phyloP scores from a whole-genome alignment of 2,888 invertebrate species.

The Noctua janthe region DNA sequence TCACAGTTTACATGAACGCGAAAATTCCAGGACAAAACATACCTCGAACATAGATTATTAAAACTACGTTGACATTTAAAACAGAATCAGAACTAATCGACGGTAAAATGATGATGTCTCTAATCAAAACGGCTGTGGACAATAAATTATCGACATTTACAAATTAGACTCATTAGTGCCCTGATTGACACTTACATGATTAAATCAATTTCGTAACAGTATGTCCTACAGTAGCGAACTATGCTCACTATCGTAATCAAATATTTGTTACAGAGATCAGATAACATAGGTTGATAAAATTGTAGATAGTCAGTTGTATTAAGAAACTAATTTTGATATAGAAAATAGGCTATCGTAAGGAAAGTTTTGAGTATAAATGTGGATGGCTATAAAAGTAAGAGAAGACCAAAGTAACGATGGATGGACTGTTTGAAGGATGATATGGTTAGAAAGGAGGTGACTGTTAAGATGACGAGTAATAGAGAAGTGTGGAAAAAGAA shows the following conservation, averaged over 20 bases:
- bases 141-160: slow-evolving; percentile 10
- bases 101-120: background rate
- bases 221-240: slow-evolving; percentile 15
- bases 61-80: background rate
- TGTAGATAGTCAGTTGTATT: background rate
- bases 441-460: background rate
- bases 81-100: slow-evolving; percentile 2
- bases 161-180: slow-evolving; percentile 13
- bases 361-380: background rate
- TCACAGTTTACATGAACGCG: background rate
- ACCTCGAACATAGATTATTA: background rate
- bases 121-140: background rate
- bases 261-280: slow-evolving; percentile 16
- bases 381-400: background rate
- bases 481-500: background rate
- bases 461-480: background rate
- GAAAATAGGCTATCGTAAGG: background rate
- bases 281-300: slow-evolving; percentile 16
- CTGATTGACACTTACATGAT: slow-evolving; percentile 7
- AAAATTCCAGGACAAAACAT: background rate
- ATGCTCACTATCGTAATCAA: slow-evolving; percentile 13
- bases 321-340: slow-evolving; percentile 3
- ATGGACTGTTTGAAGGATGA: background rate
- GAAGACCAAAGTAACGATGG: background rate
- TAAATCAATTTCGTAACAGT: slow-evolving; percentile 14